phyloP scores from a whole-genome alignment of 2,888 invertebrate species.

The Gymnocheta viridis region DNA sequence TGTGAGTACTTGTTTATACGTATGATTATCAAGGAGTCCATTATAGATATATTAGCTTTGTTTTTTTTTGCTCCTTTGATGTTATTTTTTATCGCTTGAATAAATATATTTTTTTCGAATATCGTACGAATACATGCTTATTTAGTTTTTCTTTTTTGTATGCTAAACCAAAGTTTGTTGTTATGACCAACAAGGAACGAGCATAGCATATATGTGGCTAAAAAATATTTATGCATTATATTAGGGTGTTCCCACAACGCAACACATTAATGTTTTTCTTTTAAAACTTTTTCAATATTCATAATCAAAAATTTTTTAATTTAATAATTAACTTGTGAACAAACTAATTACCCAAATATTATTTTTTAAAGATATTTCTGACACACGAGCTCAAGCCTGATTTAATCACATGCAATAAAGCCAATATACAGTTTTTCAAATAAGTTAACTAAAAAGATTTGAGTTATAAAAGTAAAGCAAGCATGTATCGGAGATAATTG shows the following conservation, averaged over 20 bases:
- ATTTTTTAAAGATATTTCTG: no score
- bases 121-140: slow-evolving; percentile 21
- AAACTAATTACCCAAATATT: no score
- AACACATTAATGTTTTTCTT: no score
- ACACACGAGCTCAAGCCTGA: no score
- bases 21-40: slow-evolving; percentile 47
- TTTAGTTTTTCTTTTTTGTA: not conserved
- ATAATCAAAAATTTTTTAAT: no score
- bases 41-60: slow-evolving; percentile 62
- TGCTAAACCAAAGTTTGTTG: slow-evolving; percentile 50
- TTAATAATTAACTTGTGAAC: no score
- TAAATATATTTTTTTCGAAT: slow-evolving; percentile 41
- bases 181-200: slow-evolving; percentile 56
- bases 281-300: no score
- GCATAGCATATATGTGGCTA: not conserved
- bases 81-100: slow-evolving; percentile 47
- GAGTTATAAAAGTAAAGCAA: no score
- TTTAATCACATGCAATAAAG: no score
- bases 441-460: no score
- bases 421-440: no score
- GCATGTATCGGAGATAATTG: no score
- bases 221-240: not conserved
- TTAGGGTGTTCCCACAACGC: not conserved
- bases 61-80: slow-evolving; percentile 34
- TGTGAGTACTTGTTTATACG: not conserved